Evolutionary conservation across 2,797 vertebrate species (phyloP).

Genomic region (Astyanax mexicanus): DNA sequence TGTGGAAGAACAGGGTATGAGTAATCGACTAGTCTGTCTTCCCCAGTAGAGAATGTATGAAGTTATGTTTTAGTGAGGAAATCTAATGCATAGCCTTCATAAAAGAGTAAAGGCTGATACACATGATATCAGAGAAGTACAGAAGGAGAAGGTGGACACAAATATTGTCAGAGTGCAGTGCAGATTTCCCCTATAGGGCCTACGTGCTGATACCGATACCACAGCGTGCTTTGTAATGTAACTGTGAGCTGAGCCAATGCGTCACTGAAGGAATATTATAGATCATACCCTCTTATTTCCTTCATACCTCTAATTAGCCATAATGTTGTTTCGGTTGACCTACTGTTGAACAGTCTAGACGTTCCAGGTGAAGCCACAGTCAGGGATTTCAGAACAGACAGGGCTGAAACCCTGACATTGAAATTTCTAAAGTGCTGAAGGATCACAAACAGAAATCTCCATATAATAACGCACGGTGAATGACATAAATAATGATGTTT

Average conservation of each 20-base stretch:
- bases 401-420: neutral
- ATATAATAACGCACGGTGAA: neutral
- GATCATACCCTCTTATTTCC: constrained; percentile 14
- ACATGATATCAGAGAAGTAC: no score
- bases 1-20: no score
- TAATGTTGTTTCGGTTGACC: neutral
- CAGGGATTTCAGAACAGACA: neutral
- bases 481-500: neutral
- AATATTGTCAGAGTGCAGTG: neutral
- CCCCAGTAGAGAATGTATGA: no score
- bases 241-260: neutral
- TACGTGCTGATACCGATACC: neutral
- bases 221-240: neutral
- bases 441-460: neutral
- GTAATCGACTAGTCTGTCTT: no score
- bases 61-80: no score
- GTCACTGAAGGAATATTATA: constrained; percentile 20
- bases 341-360: constrained; percentile 31
- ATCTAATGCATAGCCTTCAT: no score
- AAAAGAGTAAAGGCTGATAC: no score
- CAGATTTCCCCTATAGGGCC: neutral
- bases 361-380: neutral
- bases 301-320: constrained; percentile 29
- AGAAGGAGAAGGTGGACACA: no score
- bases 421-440: constrained; percentile 3